Conservation (phyloP, 2,113 vertebrate species). For the Girardinichthys multiradiatus region DNA sequence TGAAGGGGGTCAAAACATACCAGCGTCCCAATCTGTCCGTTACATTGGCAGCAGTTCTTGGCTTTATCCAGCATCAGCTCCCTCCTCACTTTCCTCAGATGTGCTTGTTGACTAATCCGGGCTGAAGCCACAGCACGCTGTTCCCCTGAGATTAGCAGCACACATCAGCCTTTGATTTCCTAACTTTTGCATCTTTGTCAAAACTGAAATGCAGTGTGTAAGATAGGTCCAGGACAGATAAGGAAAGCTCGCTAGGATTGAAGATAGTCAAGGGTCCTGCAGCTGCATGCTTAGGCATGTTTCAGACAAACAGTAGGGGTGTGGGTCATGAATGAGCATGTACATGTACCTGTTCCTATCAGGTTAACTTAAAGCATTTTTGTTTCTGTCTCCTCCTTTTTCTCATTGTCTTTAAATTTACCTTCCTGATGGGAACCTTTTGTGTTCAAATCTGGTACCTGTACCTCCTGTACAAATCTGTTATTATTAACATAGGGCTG, state of each 20-base stretch:
- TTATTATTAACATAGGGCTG: slow-evolving; percentile 29
- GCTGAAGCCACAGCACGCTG: slow-evolving; percentile 29
- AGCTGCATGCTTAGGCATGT: slow-evolving; percentile 41
- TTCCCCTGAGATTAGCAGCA: slow-evolving; percentile 27
- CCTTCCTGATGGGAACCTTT: slow-evolving; percentile 38
- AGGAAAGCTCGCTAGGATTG: background rate
- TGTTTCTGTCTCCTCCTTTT: slow-evolving; percentile 11
- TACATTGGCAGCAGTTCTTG: slow-evolving; percentile 16
- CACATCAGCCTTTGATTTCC: slow-evolving; percentile 49
- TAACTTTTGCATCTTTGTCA: slow-evolving; percentile 20
- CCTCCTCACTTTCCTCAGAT: slow-evolving; percentile 23
- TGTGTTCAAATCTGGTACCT: slow-evolving; percentile 40
- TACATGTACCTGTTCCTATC: slow-evolving; percentile 34
- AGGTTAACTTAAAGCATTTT: slow-evolving; percentile 27
- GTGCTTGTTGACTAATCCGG: slow-evolving; percentile 49
- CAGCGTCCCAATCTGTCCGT: slow-evolving; percentile 57
- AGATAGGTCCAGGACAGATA: slow-evolving; percentile 21
- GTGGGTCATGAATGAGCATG: slow-evolving; percentile 18
- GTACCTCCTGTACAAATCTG: slow-evolving; percentile 32
- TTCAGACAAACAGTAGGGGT: slow-evolving; percentile 6
- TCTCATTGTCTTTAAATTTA: slow-evolving; percentile 25
- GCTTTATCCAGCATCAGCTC: background rate
- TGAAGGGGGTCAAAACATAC: slow-evolving; percentile 61
- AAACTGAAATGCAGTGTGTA: background rate
- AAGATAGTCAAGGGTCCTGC: slow-evolving; percentile 10